Percentiles rank a stretch among this genome's conserved stretches.
Evolutionary conservation across 2,113 vertebrate species (phyloP).

Genomic region (Mirounga angustirostris): DNA sequence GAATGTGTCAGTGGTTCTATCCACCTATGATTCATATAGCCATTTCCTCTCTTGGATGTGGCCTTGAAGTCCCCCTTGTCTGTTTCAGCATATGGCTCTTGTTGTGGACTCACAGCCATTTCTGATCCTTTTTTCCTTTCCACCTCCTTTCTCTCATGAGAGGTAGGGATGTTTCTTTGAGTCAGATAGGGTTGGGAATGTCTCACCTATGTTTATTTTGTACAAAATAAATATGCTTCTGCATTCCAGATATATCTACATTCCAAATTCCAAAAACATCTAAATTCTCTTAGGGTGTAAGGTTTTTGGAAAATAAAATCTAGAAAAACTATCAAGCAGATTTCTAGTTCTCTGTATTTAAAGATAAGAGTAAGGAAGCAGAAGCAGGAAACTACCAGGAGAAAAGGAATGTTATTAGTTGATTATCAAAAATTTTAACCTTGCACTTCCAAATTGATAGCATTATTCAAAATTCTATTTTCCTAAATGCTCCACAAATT

Average conservation of each 20-base stretch:
- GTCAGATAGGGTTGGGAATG: neutral
- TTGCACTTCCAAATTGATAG: neutral
- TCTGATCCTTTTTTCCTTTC: neutral
- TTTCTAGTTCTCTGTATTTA: neutral
- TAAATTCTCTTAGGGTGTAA: neutral
- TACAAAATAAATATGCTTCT: slow-evolving; percentile 10
- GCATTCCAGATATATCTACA: neutral
- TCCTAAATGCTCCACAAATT: neutral
- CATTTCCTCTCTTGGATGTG: neutral
- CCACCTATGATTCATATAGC: neutral
- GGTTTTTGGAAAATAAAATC: slow-evolving; percentile 36
- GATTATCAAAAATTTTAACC: neutral
- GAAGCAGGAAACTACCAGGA: neutral
- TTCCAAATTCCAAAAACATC: neutral
- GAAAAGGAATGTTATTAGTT: neutral
- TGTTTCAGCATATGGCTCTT: neutral
- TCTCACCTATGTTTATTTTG: neutral
- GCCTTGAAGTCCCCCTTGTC: neutral
- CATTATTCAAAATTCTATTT: neutral
- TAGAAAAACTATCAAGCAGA: neutral
- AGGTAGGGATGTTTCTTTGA: neutral
- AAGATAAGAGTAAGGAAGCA: neutral
- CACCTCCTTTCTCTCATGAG: neutral
- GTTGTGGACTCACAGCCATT: neutral
- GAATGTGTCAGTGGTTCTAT: neutral